These are phyloP conservation scores for Caenorhabditis briggsae DNA, from an alignment of 1,140 invertebrate genomes.

Conservation along the genomic window DNA sequence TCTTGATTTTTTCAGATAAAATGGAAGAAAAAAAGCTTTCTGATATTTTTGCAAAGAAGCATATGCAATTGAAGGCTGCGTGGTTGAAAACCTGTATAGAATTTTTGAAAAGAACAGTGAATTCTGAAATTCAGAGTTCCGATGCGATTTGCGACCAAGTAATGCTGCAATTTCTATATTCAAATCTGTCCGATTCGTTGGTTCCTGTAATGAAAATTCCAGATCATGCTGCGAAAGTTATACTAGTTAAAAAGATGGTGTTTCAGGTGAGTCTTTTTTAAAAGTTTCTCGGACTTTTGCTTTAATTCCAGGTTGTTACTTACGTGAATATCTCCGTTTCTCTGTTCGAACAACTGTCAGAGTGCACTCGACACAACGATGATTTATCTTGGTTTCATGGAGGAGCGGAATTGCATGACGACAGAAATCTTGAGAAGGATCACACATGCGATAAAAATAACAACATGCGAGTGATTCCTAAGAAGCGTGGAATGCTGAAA, in stretches of 20 bases:
- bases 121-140: no score
- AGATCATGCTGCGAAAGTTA: slow-evolving; percentile 2
- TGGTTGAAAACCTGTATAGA: slow-evolving; percentile 20
- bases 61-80: not conserved
- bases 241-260: slow-evolving; percentile 26
- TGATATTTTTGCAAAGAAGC: not conserved
- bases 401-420: not conserved
- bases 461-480: not conserved
- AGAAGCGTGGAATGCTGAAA: slow-evolving; percentile 39
- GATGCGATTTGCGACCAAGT: not conserved
- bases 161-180: slow-evolving; percentile 13
- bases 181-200: not conserved
- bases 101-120: not conserved
- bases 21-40: not conserved
- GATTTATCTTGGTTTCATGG: slow-evolving; percentile 46
- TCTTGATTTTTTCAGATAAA: no score
- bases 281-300: not conserved
- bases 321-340: not conserved
- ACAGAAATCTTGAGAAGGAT: not conserved
- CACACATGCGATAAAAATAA: not conserved
- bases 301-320: not conserved
- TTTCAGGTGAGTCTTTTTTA: not conserved
- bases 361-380: slow-evolving; percentile 33
- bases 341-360: slow-evolving; percentile 32
- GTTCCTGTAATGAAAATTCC: slow-evolving; percentile 28